Conservation (phyloP, 2,113 vertebrate species). For the Bubo blakistoni region DNA sequence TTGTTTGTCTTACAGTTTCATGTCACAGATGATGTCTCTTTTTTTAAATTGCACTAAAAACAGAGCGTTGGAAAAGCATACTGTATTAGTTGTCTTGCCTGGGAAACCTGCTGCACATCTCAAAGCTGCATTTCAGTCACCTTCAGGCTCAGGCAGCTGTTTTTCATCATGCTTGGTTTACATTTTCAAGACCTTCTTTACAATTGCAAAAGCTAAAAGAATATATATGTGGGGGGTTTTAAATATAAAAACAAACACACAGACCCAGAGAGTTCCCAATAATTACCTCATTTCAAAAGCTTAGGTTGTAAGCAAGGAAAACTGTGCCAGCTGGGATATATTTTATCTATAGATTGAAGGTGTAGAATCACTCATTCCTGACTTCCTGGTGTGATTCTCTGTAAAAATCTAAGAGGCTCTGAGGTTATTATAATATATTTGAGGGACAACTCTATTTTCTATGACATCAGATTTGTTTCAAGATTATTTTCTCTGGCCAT, state of each 20-base stretch:
- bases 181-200: not conserved
- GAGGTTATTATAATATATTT: not conserved
- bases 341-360: not conserved
- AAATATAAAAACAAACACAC: not conserved
- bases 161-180: not conserved
- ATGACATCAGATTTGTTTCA: not conserved
- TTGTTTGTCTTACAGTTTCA: not conserved
- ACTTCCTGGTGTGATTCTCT: not conserved
- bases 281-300: not conserved
- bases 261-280: not conserved
- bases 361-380: not conserved
- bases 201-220: not conserved
- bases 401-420: not conserved
- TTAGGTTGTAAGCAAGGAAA: not conserved
- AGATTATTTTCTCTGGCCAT: not conserved
- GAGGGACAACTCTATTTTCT: not conserved
- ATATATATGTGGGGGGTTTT: not conserved
- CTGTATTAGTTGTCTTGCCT: not conserved
- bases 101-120: not conserved
- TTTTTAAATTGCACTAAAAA: not conserved
- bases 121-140: not conserved
- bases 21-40: not conserved
- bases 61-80: not conserved
- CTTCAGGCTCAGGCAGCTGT: not conserved
- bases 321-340: not conserved